These are phyloP conservation scores for Hippocampus abdominalis DNA, from an alignment of 2,113 vertebrate genomes.

Conservation along the genomic window DNA sequence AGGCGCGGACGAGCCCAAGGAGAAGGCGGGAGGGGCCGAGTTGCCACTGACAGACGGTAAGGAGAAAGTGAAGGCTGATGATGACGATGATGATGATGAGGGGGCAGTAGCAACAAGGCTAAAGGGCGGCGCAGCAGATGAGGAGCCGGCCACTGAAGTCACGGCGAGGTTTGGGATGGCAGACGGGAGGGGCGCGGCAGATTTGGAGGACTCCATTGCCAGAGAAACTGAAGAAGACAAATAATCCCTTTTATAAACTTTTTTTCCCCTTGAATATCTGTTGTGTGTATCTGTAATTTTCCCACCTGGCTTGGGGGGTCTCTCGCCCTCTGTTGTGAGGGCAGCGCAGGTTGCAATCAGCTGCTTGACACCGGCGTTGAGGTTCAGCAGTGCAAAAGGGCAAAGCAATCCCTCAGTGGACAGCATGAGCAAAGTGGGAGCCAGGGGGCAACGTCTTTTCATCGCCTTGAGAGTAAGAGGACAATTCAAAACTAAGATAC, in stretches of 20 bases:
- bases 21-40: conserved; percentile 54
- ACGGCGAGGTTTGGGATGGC: conserved; percentile 24
- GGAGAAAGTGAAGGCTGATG: conserved; percentile 66
- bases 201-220: conserved; percentile 35
- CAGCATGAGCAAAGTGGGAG: conserved; percentile 85
- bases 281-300: background rate
- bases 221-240: conserved; percentile 44
- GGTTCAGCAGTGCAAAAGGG: conserved; percentile 90
- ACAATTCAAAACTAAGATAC: background rate
- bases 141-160: conserved; percentile 19
- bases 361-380: conserved; percentile 78
- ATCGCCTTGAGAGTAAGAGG: conserved; percentile 71
- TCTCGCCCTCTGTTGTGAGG: conserved; percentile 78
- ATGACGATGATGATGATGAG: conserved; percentile 17
- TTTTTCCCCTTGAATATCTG: background rate
- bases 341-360: conserved; percentile 62
- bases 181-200: conserved; percentile 30
- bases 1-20: conserved; percentile 63
- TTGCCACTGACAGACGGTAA: conserved; percentile 35
- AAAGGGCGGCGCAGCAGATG: conserved; percentile 36
- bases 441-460: conserved; percentile 84
- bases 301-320: conserved; percentile 77
- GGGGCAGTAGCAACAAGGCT: conserved; percentile 29
- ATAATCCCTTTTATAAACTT: background rate
- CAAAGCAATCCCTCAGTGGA: conserved; percentile 93